phyloP scores from a whole-genome alignment of 2,113 vertebrate species.

The Oxygymnocypris stewartii region DNA sequence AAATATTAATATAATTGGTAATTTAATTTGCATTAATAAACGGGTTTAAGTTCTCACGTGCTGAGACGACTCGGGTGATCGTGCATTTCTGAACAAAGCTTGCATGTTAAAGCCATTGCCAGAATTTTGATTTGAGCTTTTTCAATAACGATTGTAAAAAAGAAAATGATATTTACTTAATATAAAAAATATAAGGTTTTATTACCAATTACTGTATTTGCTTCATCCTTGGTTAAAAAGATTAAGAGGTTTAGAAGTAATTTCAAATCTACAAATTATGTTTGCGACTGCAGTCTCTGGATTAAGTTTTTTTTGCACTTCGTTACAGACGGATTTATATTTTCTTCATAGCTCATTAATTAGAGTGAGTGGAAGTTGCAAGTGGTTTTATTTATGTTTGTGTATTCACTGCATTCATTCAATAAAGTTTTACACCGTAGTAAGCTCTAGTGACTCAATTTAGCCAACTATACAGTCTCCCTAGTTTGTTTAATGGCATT shows the following conservation, averaged over 20 bases:
- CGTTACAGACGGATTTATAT: constrained; percentile 17
- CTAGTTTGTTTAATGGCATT: neutral
- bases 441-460: neutral
- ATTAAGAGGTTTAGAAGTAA: neutral
- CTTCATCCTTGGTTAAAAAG: neutral
- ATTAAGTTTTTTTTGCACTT: constrained; percentile 29
- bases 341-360: neutral
- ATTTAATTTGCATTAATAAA: constrained; percentile 79
- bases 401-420: constrained; percentile 25
- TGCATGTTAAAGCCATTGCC: constrained; percentile 76
- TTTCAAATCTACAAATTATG: neutral
- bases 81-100: constrained; percentile 75
- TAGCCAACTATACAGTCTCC: neutral
- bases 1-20: constrained; percentile 74
- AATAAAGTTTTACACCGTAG: constrained; percentile 37
- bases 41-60: constrained; percentile 76
- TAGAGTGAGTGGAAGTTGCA: constrained; percentile 17
- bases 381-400: constrained; percentile 31
- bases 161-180: neutral
- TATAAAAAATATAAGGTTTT: neutral
- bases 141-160: constrained; percentile 26
- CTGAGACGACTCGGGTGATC: constrained; percentile 74
- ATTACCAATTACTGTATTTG: constrained; percentile 2
- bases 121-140: constrained; percentile 67
- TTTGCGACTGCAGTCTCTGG: neutral